These are phyloP conservation scores for Slavum lentiscoides DNA, from an alignment of 2,888 invertebrate species.

Conservation along the genomic window DNA sequence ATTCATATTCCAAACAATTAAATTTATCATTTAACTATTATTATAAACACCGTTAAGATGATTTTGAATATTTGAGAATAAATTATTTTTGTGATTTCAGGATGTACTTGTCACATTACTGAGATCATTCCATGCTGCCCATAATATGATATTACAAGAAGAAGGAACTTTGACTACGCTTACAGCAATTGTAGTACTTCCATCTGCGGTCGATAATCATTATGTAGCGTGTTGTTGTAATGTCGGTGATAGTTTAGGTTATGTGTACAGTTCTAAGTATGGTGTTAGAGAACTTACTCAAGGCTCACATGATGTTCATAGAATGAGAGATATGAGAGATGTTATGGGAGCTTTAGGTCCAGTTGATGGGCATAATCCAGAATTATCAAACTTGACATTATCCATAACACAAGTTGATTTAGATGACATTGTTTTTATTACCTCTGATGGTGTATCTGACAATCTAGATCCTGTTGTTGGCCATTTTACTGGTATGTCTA, in stretches of 20 bases:
- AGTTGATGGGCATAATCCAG: slow-evolving; percentile 81
- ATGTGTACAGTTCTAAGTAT: slow-evolving; percentile 74
- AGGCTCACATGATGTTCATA: slow-evolving; percentile 80
- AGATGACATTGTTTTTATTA: slow-evolving; percentile 83
- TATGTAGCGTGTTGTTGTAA: slow-evolving; percentile 83
- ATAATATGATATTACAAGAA: slow-evolving; percentile 80
- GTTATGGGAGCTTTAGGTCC: slow-evolving; percentile 86
- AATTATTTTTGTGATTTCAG: slow-evolving; percentile 58
- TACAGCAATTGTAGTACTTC: slow-evolving; percentile 77
- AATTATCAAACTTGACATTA: slow-evolving; percentile 83
- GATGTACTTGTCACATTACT: slow-evolving; percentile 79
- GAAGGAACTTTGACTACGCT: slow-evolving; percentile 82
- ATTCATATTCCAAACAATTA: neutral
- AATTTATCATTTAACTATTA: too few relatives aligned
- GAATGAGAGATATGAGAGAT: slow-evolving; percentile 85
- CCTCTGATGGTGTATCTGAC: slow-evolving; percentile 87
- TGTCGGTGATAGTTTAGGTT: slow-evolving; percentile 87
- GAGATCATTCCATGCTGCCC: slow-evolving; percentile 81
- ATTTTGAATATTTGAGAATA: neutral
- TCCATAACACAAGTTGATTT: slow-evolving; percentile 78
- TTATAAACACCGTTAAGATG: too few relatives aligned
- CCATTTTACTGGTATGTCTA: slow-evolving; percentile 71
- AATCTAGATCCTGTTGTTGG: slow-evolving; percentile 92
- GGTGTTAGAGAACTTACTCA: slow-evolving; percentile 84
- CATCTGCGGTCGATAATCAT: slow-evolving; percentile 63